Evolutionary conservation across 2,113 vertebrate species (phyloP).

Genomic region (Dolichallabes microphthalmus): DNA sequence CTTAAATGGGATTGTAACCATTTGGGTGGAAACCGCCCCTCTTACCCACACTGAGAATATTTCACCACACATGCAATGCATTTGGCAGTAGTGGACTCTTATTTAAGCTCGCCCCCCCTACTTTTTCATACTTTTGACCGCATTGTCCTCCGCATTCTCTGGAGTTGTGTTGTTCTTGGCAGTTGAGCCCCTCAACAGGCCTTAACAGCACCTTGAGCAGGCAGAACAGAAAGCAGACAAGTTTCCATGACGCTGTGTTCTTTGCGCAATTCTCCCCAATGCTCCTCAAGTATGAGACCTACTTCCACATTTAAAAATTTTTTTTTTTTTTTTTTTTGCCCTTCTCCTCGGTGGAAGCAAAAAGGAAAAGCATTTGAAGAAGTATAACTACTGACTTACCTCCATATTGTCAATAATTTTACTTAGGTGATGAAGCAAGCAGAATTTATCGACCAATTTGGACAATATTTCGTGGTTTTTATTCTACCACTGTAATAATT

Average conservation of each 20-base stretch:
- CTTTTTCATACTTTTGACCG: slow-evolving; percentile 35
- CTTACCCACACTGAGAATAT: slow-evolving; percentile 43
- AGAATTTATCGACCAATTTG: neutral
- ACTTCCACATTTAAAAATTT: slow-evolving; percentile 35
- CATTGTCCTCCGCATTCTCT: slow-evolving; percentile 21
- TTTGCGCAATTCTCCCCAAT: slow-evolving; percentile 46
- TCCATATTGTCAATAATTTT: neutral
- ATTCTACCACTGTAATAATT: neutral
- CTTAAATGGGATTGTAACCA: slow-evolving; percentile 28
- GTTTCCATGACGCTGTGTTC: slow-evolving; percentile 59
- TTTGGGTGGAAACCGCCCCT: slow-evolving; percentile 29
- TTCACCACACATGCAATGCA: slow-evolving; percentile 45
- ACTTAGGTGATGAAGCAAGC: neutral
- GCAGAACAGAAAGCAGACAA: slow-evolving; percentile 51
- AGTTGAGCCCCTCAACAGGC: slow-evolving; percentile 38
- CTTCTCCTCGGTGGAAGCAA: slow-evolving; percentile 20
- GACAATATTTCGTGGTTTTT: neutral
- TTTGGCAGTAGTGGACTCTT: slow-evolving; percentile 30
- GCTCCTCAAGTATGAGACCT: slow-evolving; percentile 30
- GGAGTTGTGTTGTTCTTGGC: slow-evolving; percentile 49
- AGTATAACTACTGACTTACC: neutral
- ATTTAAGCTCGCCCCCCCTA: slow-evolving; percentile 43
- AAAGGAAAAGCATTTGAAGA: neutral
- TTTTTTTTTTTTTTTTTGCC: slow-evolving; percentile 35
- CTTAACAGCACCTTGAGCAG: slow-evolving; percentile 46